Conservation (phyloP, 2,888 invertebrate species). For the Meiosimyza platycephala region DNA sequence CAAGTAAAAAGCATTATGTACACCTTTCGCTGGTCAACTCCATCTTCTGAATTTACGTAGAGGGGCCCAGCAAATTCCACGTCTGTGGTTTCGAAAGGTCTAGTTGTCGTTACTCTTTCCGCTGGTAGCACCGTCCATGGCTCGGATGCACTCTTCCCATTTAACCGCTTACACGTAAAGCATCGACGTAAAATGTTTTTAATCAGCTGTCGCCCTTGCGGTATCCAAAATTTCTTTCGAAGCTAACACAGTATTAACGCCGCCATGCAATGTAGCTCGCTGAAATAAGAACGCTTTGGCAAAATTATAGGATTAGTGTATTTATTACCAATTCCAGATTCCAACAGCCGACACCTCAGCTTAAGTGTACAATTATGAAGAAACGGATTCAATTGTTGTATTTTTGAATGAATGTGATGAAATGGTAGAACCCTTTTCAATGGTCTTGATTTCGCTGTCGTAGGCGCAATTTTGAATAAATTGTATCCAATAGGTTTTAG, state of each 20-base stretch:
- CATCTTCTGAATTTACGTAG: too few relatives aligned
- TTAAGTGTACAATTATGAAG: slow-evolving; percentile 28
- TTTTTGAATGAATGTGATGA: slow-evolving; percentile 37
- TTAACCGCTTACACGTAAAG: slow-evolving; percentile 38
- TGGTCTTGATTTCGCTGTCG: slow-evolving; percentile 31
- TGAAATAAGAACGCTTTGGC: slow-evolving; percentile 40
- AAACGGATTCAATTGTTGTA: slow-evolving; percentile 38
- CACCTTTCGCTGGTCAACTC: too few relatives aligned
- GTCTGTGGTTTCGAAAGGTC: slow-evolving; percentile 41
- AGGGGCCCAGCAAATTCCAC: slow-evolving; percentile 42
- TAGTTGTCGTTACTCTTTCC: slow-evolving; percentile 36
- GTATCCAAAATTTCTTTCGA: slow-evolving; percentile 40
- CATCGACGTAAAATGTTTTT: slow-evolving; percentile 37
- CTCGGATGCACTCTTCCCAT: slow-evolving; percentile 38
- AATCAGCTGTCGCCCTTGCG: slow-evolving; percentile 40
- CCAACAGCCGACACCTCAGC: slow-evolving; percentile 28
- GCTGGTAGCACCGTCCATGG: slow-evolving; percentile 38
- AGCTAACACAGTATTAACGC: slow-evolving; percentile 39
- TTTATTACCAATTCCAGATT: slow-evolving; percentile 26
- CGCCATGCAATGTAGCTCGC: slow-evolving; percentile 34
- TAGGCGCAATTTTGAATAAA: slow-evolving; percentile 32
- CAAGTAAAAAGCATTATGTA: too few relatives aligned
- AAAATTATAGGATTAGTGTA: slow-evolving; percentile 38
- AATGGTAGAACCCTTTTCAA: slow-evolving; percentile 28
- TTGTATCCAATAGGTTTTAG: slow-evolving; percentile 39